phyloP scores from a whole-genome alignment of 2,113 vertebrate species.

The Salvelinus alpinus region DNA sequence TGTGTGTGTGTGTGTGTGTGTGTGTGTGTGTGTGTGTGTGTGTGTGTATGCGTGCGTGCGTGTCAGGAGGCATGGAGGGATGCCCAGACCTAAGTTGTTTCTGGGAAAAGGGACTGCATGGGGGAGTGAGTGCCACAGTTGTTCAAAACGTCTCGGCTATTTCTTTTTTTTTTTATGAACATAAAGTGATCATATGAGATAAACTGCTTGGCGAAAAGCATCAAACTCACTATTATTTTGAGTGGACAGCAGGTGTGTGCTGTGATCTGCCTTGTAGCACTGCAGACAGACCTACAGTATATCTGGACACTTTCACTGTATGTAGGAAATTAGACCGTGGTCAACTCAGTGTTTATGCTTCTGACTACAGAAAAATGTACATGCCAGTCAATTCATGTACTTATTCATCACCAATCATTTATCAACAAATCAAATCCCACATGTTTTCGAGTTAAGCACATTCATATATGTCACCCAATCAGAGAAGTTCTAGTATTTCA shows the following conservation, averaged over 20 bases:
- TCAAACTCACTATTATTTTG: slow-evolving; percentile 35
- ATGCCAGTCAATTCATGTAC: no score
- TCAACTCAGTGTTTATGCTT: no score
- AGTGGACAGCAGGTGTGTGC: slow-evolving; percentile 19
- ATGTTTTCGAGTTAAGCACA: slow-evolving; percentile 13
- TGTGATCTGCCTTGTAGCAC: slow-evolving; percentile 17
- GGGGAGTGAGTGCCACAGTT: slow-evolving; percentile 37
- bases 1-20: no score
- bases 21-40: neutral
- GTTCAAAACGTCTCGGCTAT: slow-evolving; percentile 37
- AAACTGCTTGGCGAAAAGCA: slow-evolving; percentile 40
- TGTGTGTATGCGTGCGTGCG: neutral
- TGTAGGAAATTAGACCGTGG: neutral
- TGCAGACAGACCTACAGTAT: slow-evolving; percentile 25
- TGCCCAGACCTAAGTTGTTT: slow-evolving; percentile 59
- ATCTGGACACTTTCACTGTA: neutral
- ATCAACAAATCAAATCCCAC: no score
- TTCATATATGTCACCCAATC: neutral
- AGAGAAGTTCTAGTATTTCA: slow-evolving; percentile 41
- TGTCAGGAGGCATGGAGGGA: slow-evolving; percentile 40
- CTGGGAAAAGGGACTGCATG: slow-evolving; percentile 42
- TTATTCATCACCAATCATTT: no score
- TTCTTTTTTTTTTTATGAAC: slow-evolving; percentile 41
- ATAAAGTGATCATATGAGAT: slow-evolving; percentile 41
- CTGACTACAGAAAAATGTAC: no score